phyloP scores from a whole-genome alignment of 2,888 invertebrate genomes.

The Ectropis crepuscularia region DNA sequence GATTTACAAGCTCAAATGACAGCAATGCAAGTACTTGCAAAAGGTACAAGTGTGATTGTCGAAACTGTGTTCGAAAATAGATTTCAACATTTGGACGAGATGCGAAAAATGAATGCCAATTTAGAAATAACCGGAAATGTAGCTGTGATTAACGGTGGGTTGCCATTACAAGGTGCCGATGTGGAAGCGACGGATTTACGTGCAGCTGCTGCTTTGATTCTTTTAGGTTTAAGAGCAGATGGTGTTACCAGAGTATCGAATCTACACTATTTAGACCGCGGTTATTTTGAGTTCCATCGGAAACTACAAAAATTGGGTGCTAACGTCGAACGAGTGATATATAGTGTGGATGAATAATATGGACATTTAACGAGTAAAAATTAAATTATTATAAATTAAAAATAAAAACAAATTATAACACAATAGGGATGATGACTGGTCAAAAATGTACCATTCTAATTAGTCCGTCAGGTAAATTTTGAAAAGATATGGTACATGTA shows the following conservation, averaged over 20 bases:
- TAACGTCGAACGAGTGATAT: constrained; percentile 4
- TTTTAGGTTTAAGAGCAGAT: constrained; percentile 25
- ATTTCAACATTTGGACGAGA: constrained; percentile 31
- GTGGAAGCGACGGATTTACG: constrained; percentile 28
- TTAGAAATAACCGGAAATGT: constrained; percentile 7
- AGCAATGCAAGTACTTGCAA: constrained; percentile 17
- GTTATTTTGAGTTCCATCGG: constrained; percentile 32
- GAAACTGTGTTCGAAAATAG: constrained; percentile 34
- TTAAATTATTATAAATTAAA: too few relatives aligned
- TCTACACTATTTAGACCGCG: constrained; percentile 31
- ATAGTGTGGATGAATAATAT: background rate
- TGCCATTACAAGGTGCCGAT: constrained; percentile 7
- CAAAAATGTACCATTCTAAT: too few relatives aligned
- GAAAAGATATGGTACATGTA: too few relatives aligned
- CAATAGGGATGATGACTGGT: too few relatives aligned
- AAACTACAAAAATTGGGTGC: constrained; percentile 24
- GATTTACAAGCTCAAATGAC: constrained; percentile 33
- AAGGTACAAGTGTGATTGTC: constrained; percentile 21
- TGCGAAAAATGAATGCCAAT: constrained; percentile 27
- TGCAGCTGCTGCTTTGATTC: constrained; percentile 29
- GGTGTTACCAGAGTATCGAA: constrained; percentile 25
- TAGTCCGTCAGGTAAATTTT: too few relatives aligned
- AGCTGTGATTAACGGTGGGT: constrained; percentile 20
- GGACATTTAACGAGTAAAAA: too few relatives aligned
- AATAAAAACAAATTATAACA: too few relatives aligned